Base-by-base conservation (phyloP, 2,888 invertebrate species). In the Notodonta dromedarius region DNA sequence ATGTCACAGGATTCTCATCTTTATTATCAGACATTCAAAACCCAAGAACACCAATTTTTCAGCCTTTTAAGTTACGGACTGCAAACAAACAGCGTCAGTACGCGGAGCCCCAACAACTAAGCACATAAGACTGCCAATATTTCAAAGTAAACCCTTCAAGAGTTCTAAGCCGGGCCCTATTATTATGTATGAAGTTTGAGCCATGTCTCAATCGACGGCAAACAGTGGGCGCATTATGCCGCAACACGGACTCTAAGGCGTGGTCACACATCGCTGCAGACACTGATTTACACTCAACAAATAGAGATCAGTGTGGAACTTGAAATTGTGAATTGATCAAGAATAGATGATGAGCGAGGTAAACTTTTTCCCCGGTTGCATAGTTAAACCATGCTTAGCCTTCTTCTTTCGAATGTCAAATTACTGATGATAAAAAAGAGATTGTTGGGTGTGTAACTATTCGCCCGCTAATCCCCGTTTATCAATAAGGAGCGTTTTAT, bases 201-300 rank as follows among this genome's bases (percentile, higher is more conserved):
- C 66, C 77, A 77, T 80, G 82, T 80, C 80, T 82, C 82, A 78
- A 82, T 82, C 73, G 81, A 73, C 70, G 69, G 67, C 67, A 69
- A 70, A 72, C 71, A 74, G 80, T 66, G 60, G 59, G 63, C 55
- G 59, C 63, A 79, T 79, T 79, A 79, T 78, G 79, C 80, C 66
- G 35, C 53, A 72, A 60, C 79, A 79, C 77, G 80, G 62, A 55
- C 62, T 66, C 59, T 71, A 69, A 76, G 66, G 66, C 61, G 60
- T 39, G 60, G 60, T 58, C 61, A 65, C 60, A 58, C 60, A 62
- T 65, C 63, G 58, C 54, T 55, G 61, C 39, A 54, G 39, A 39
- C 54, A 6, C 12, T 35, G 39, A 39, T 39, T 54, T 39, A 54
- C 39, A 54, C 8, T 54, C 11, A 32, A 39, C 6, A 54, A 39